A percentile compares a stretch with the other conserved stretches of the same genome.
These are phyloP conservation scores for Drosophila setifemur DNA, from an alignment of 1,140 invertebrate genomes.

Conservation along the genomic window DNA sequence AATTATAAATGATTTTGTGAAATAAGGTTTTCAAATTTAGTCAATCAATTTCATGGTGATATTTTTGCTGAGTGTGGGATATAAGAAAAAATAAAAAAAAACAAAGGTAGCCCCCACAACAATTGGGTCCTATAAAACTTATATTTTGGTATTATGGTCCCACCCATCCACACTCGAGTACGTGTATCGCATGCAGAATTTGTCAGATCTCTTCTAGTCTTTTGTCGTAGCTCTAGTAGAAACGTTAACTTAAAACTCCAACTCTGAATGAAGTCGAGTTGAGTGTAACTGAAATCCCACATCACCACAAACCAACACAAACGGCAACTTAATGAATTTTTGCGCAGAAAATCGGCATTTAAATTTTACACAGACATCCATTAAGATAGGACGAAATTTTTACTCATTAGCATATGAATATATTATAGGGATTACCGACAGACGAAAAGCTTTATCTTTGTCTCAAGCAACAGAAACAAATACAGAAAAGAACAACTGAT, in stretches of 20 bases:
- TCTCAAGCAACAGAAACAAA: conserved; percentile 17
- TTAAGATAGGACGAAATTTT: conserved; percentile 31
- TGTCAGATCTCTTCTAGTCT: conserved; percentile 73
- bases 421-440: conserved; percentile 29
- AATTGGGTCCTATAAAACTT: conserved; percentile 44
- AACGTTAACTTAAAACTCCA: conserved; percentile 28
- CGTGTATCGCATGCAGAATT: conserved; percentile 72
- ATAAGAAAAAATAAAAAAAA: neutral
- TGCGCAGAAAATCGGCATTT: conserved; percentile 5
- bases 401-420: conserved; percentile 45
- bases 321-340: conserved; percentile 62
- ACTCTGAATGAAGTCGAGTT: conserved; percentile 10
- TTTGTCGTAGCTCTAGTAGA: conserved; percentile 70
- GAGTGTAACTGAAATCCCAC: conserved; percentile 49
- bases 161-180: conserved; percentile 26
- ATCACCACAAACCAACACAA: conserved; percentile 9
- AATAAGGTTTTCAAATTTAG: no score
- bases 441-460: conserved; percentile 64
- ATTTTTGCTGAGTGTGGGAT: neutral
- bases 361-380: conserved; percentile 16
- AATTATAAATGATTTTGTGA: no score
- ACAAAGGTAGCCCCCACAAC: conserved; percentile 11
- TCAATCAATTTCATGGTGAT: no score
- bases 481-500: neutral
- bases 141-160: conserved; percentile 54